These are phyloP conservation scores for Acanthosepion lycidas DNA, from an alignment of 2,888 invertebrate genomes.

Conservation along the genomic window DNA sequence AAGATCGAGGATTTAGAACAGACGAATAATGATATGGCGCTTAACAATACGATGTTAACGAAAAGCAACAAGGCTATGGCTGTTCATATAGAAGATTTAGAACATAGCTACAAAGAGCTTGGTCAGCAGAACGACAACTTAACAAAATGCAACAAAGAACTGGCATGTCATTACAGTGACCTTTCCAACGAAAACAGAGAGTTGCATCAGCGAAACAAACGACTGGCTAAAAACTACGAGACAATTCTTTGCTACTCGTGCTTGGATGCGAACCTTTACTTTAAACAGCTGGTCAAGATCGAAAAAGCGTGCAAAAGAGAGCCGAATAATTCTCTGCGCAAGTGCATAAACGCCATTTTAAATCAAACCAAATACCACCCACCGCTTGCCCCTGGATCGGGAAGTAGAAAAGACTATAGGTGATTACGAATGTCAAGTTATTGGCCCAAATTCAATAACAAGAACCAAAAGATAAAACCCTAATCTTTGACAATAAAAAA, in stretches of 20 bases:
- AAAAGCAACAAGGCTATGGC: background rate
- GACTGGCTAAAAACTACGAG: background rate
- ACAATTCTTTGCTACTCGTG: background rate
- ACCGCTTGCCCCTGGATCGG: background rate
- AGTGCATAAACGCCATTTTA: background rate
- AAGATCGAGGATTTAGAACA: background rate
- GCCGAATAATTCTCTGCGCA: background rate
- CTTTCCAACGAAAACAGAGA: background rate
- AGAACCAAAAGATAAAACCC: too few species aligned
- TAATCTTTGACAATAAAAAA: too few species aligned
- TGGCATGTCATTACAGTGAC: background rate
- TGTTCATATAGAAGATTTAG: background rate
- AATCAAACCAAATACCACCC: slow-evolving; percentile 36
- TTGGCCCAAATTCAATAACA: too few species aligned
- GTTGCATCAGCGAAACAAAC: background rate
- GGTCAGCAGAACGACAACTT: background rate
- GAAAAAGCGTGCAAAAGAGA: slow-evolving; percentile 2
- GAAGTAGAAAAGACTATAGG: background rate
- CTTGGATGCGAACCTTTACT: background rate
- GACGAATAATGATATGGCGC: background rate
- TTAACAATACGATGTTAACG: background rate
- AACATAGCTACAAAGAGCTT: background rate
- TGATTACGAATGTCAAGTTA: too few species aligned
- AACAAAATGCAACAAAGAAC: background rate
- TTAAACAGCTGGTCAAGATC: background rate